phyloP scores from a whole-genome alignment of 2,113 vertebrate species.

The Amazona vittata region DNA sequence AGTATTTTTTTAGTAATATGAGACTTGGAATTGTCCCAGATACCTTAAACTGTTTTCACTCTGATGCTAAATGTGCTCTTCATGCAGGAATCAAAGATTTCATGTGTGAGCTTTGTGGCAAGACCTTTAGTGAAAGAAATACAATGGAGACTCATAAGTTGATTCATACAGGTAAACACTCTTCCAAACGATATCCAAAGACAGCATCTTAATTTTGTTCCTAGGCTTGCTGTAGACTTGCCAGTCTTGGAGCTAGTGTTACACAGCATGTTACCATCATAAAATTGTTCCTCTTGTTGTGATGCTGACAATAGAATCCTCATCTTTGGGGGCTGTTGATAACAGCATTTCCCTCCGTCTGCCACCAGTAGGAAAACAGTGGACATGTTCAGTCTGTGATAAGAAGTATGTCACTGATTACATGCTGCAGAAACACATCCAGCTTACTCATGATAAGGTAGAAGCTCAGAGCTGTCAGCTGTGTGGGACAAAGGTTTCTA shows the following conservation, averaged over 20 bases:
- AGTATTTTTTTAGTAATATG: neutral
- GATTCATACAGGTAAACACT: slow-evolving; percentile 90
- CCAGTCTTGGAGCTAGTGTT: neutral
- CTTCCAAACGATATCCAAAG: neutral
- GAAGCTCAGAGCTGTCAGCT: slow-evolving; percentile 96
- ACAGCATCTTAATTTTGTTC: neutral
- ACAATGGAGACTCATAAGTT: slow-evolving; percentile 98
- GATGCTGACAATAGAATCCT: neutral
- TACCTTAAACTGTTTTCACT: neutral
- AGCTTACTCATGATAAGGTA: slow-evolving; percentile 96
- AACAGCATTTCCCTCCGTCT: slow-evolving; percentile 13
- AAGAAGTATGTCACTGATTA: slow-evolving; percentile 99
- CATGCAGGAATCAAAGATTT: slow-evolving; percentile 94
- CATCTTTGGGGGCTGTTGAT: neutral
- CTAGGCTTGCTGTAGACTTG: neutral
- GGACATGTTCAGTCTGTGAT: slow-evolving; percentile 91
- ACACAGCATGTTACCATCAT: neutral
- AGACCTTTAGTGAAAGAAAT: slow-evolving; percentile 96
- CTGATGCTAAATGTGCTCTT: neutral
- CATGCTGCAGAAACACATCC: slow-evolving; percentile 98
- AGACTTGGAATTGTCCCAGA: neutral
- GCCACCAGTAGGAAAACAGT: slow-evolving; percentile 93
- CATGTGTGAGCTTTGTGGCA: slow-evolving; percentile 97
- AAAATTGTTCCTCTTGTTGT: neutral
- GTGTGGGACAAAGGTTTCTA: slow-evolving; percentile 98